Evolutionary conservation across 1,140 invertebrate species (phyloP).

Genomic region (Augochlora pura): DNA sequence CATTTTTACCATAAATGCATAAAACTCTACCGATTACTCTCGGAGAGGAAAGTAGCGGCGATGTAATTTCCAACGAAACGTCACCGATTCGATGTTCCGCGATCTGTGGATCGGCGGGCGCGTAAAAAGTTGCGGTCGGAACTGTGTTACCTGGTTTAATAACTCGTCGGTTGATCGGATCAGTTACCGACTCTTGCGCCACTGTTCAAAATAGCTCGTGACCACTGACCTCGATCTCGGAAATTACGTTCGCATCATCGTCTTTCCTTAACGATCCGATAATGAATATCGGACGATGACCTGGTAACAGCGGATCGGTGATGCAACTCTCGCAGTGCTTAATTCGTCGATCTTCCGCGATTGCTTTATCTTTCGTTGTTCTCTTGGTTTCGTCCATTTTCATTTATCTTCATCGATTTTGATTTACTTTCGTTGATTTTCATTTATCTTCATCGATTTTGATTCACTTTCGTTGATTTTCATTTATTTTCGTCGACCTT

Average conservation of each 20-base stretch:
- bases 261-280: slow-evolving; percentile 34
- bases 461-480: too few species aligned
- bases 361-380: too few species aligned
- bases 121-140: slow-evolving; percentile 35
- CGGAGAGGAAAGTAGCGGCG: too few species aligned
- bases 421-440: too few species aligned
- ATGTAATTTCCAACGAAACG: too few species aligned
- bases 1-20: too few species aligned
- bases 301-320: not conserved
- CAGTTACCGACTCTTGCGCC: slow-evolving; percentile 47
- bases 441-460: too few species aligned
- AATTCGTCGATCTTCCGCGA: not conserved
- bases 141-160: slow-evolving; percentile 49
- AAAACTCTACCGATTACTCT: too few species aligned
- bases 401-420: too few species aligned
- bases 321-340: not conserved
- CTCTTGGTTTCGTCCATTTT: too few species aligned
- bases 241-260: slow-evolving; percentile 45
- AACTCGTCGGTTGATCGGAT: slow-evolving; percentile 34
- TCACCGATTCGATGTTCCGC: too few species aligned
- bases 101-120: not conserved
- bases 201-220: slow-evolving; percentile 62
- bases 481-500: too few species aligned
- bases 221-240: slow-evolving; percentile 65
- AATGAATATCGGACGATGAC: slow-evolving; percentile 22